phyloP scores from a whole-genome alignment of 2,113 vertebrate genomes.

The Pithys albifrons region DNA sequence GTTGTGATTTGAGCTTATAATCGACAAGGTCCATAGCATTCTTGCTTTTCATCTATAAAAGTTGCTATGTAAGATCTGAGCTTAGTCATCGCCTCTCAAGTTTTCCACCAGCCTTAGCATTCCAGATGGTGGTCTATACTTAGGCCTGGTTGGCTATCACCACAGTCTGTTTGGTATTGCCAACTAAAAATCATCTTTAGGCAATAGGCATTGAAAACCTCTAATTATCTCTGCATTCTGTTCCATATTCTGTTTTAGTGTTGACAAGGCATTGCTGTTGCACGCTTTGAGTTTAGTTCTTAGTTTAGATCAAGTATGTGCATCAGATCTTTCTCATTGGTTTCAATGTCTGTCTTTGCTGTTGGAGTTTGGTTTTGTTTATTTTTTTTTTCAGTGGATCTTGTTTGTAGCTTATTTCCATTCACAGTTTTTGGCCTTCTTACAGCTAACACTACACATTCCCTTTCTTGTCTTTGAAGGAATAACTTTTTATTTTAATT shows the following conservation, averaged over 20 bases:
- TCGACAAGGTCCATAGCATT: not conserved
- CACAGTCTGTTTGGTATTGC: constrained; percentile 2
- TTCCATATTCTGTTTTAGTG: not conserved
- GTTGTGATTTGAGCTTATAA: constrained; percentile 6
- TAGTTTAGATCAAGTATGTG: not conserved
- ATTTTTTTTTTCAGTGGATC: not conserved
- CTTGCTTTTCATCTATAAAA: not conserved
- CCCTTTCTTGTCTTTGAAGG: not conserved
- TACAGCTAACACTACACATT: not conserved
- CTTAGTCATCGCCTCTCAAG: not conserved
- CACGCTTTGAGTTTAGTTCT: not conserved
- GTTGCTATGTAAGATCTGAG: not conserved
- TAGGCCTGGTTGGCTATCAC: constrained; percentile 15
- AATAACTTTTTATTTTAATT: constrained; percentile 6
- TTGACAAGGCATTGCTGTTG: constrained; percentile 12
- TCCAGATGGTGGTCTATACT: constrained; percentile 42
- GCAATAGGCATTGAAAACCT: not conserved
- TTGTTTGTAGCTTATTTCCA: not conserved
- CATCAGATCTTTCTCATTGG: not conserved
- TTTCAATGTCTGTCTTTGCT: not conserved
- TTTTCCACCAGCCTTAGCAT: not conserved
- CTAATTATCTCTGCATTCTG: constrained; percentile 17
- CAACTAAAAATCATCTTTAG: constrained; percentile 11
- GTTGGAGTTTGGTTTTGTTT: not conserved
- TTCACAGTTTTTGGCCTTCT: not conserved